Base-by-base conservation (phyloP, 2,888 invertebrate genomes). In the Xylocampa areola region DNA sequence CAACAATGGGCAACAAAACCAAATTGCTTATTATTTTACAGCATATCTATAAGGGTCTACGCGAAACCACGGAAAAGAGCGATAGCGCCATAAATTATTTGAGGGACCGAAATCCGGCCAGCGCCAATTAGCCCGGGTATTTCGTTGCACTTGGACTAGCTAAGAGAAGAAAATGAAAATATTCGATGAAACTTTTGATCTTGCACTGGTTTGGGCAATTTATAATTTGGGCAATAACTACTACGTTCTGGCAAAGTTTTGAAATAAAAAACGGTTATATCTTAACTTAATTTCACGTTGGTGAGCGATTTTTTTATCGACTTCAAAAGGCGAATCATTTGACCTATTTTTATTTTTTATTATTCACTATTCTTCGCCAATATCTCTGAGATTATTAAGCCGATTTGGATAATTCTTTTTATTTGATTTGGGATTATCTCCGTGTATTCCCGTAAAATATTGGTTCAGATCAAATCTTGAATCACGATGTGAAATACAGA, bases 61-160 rank as follows among this genome's bases (percentile, higher is more conserved):
- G 55, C 32, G 47, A 36, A 59, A 49, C 54, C 66, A 45, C 59
- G 55, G 51, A 40, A 58, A 53, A 54, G 66, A 52, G 52, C 66
- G 62, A 62, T 69, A 52, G 55, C 40, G 39, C 69, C 73, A 80
- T 83, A 83, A 85, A 84, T 82, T 71, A 82, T 81, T 81, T 77
- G 74, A 78, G 77, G 74, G 76, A 47, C 53, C 53, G 64, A 68
- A 79, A 79, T 80, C 78, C 80, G 77, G 75, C 68, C 80, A 76
- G 63, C 58, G 79, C 83, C 85, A 86, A 85, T 86, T 85, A 85
- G 77, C 68, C 63, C 72, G 70, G 74, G 73, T 76, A 71, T 73
- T 76, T 68, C 68, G 76, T 67, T 75, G 63, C 73, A 67, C 64
- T 76, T 70, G n/a, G n/a, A n/a, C 70, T 69, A 68, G 64, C 63